Conservation (phyloP, 2,888 invertebrate genomes). For the Agrochola lota region DNA sequence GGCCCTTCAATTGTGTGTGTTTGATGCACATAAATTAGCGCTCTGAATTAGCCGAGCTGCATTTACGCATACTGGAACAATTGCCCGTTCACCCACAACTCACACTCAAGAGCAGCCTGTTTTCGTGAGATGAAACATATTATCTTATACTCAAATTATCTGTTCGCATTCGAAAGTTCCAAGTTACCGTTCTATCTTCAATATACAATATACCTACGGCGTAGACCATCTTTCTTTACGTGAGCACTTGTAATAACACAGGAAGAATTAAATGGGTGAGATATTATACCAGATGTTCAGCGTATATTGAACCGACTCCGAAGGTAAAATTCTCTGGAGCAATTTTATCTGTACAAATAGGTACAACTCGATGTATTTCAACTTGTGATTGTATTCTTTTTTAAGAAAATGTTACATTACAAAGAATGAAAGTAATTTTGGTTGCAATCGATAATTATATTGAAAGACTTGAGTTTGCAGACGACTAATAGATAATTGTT, state of each 20-base stretch:
- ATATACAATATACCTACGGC: conserved; percentile 19
- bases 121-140: neutral
- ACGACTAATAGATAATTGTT: neutral
- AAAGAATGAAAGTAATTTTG: neutral
- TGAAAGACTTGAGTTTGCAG: neutral
- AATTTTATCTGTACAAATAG: conserved; percentile 22
- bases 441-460: neutral
- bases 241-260: conserved; percentile 36
- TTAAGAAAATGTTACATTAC: neutral
- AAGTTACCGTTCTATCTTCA: conserved; percentile 12
- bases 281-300: conserved; percentile 47
- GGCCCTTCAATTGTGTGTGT: neutral
- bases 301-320: conserved; percentile 24
- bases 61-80: neutral
- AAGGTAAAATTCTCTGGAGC: conserved; percentile 20
- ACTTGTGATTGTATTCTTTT: conserved; percentile 2
- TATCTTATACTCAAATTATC: neutral
- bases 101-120: neutral
- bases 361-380: conserved; percentile 23
- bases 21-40: neutral
- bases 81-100: neutral
- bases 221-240: conserved; percentile 30
- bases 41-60: neutral
- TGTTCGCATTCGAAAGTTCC: neutral
- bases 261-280: conserved; percentile 44